Percentiles rank a stretch among this genome's conserved stretches.
These are phyloP conservation scores for Apis cerana DNA, from an alignment of 1,140 invertebrate species.

Conservation along the genomic window DNA sequence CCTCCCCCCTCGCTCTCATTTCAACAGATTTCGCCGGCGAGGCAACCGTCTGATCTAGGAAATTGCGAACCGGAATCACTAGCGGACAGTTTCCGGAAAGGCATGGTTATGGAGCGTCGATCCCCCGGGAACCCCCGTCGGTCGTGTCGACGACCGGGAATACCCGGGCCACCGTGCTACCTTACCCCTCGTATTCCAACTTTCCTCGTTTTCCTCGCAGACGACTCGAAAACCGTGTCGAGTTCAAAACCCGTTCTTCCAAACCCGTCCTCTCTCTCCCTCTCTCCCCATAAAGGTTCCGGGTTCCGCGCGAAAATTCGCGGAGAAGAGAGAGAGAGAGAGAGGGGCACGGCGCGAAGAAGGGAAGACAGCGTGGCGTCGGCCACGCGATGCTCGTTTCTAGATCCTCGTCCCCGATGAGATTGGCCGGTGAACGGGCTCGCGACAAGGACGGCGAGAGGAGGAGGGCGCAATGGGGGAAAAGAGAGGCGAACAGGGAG, in stretches of 20 bases:
- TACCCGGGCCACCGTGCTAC: constrained; percentile 15
- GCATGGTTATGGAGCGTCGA: constrained; percentile 31
- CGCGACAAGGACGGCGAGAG: background rate
- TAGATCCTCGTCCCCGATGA: constrained; percentile 5
- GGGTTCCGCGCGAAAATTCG: background rate
- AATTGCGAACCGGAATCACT: constrained; percentile 27
- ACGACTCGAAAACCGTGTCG: constrained; percentile 44
- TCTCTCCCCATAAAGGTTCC: too few relatives aligned
- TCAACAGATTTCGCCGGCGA: background rate
- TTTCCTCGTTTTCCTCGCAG: constrained; percentile 28
- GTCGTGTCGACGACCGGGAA: constrained; percentile 48
- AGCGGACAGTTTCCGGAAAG: constrained; percentile 5
- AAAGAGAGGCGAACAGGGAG: constrained; percentile 59
- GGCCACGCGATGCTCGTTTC: constrained; percentile 11
- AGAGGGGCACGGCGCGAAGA: background rate
- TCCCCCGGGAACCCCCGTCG: constrained; percentile 30
- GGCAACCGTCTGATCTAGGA: constrained; percentile 10
- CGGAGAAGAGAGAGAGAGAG: background rate
- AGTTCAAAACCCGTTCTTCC: background rate
- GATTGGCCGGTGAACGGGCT: constrained; percentile 14
- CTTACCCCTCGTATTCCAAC: constrained; percentile 17
- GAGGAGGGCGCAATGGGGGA: background rate
- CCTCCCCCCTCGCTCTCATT: background rate
- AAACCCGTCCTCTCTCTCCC: too few relatives aligned
- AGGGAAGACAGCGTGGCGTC: constrained; percentile 16